Evolutionary conservation across 2,888 invertebrate genomes (phyloP).

Genomic region (Gari tellinella): DNA sequence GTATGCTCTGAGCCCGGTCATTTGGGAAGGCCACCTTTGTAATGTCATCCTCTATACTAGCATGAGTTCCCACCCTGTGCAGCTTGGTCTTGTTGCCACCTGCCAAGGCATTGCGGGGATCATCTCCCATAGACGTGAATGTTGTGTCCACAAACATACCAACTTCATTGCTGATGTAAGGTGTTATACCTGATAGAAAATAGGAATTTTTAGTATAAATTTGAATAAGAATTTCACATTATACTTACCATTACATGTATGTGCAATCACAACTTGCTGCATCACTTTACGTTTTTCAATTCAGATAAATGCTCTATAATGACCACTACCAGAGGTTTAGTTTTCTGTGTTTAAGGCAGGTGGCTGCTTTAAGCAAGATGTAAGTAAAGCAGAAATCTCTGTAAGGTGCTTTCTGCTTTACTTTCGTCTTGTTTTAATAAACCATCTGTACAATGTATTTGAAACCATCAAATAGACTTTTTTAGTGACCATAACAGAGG

Average conservation of each 20-base stretch:
- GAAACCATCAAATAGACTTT: too few species aligned
- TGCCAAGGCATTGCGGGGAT: constrained; percentile 79
- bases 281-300: too few species aligned
- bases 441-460: too few species aligned
- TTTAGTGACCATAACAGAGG: too few species aligned
- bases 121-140: constrained; percentile 68
- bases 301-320: too few species aligned
- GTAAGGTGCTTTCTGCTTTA: too few species aligned
- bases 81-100: constrained; percentile 75
- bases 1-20: constrained; percentile 82
- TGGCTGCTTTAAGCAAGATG: too few species aligned
- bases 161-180: constrained; percentile 83
- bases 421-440: too few species aligned
- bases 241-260: neutral
- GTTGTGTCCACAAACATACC: constrained; percentile 82
- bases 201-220: neutral
- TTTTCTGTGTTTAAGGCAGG: too few species aligned
- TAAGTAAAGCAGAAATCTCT: too few species aligned
- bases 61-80: constrained; percentile 66
- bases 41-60: constrained; percentile 49
- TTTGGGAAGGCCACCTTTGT: constrained; percentile 83
- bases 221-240: neutral
- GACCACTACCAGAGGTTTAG: too few species aligned
- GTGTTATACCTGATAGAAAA: constrained; percentile 80
- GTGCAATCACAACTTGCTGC: neutral